Evolutionary conservation across 35 echinoderm and acorn worm genomes (phyloP).

Genomic region (Nesometra sesokonis): DNA sequence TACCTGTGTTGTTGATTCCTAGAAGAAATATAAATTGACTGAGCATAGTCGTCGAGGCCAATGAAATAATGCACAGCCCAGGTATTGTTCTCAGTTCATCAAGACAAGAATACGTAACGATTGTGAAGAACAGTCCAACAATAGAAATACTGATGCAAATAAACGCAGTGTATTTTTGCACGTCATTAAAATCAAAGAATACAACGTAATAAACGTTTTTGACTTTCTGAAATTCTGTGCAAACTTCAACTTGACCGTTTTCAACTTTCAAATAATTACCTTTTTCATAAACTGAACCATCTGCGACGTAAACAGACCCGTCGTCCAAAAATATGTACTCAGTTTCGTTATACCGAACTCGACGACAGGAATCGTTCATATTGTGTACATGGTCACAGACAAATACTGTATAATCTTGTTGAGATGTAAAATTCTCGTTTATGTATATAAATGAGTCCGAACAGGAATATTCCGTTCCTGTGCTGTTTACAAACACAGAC

Average conservation of each 20-base stretch:
- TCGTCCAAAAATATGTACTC: conserved; percentile 44
- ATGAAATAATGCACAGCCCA: conserved; percentile 56
- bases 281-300: conserved; percentile 23
- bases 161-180: conserved; percentile 46
- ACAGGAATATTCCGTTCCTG: background rate
- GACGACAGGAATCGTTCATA: conserved; percentile 30
- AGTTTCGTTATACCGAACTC: conserved; percentile 41
- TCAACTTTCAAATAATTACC: conserved; percentile 31
- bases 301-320: conserved; percentile 10
- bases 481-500: background rate
- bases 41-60: conserved; percentile 24
- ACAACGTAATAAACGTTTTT: conserved; percentile 42
- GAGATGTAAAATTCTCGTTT: background rate
- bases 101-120: conserved; percentile 62
- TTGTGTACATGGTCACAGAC: conserved; percentile 18
- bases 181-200: conserved; percentile 54
- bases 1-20: conserved; percentile 7
- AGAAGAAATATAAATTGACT: conserved; percentile 41
- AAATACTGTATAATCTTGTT: conserved; percentile 35
- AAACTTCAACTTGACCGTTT: conserved; percentile 34
- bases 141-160: conserved; percentile 29
- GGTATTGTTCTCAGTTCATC: conserved; percentile 69
- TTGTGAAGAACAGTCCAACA: conserved; percentile 38
- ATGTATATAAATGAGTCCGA: background rate
- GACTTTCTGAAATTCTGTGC: conserved; percentile 27